Conservation (phyloP, 1,140 invertebrate species). For the Ceratosolen fusciceps region DNA sequence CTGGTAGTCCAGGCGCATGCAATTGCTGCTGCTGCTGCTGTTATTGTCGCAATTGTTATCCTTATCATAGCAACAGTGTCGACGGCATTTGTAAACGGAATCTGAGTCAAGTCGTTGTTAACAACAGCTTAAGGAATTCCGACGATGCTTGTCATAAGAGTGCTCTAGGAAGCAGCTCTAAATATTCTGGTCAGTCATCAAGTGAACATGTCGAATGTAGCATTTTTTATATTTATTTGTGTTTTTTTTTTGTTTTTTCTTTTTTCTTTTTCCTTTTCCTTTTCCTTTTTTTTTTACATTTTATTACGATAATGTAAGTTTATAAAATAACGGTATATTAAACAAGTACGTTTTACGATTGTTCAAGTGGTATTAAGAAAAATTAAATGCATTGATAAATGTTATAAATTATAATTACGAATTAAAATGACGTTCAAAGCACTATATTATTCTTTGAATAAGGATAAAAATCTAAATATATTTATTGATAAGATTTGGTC, state of each 20-base stretch:
- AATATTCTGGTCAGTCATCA: conserved; percentile 8
- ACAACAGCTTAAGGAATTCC: background rate
- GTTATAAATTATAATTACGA: too few relatives aligned
- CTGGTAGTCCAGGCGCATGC: background rate
- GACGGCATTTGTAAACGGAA: background rate
- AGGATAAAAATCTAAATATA: too few relatives aligned
- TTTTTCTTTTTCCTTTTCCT: too few relatives aligned
- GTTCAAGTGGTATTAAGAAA: too few relatives aligned
- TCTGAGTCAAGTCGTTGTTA: conserved; percentile 1
- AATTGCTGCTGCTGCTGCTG: conserved; percentile 36
- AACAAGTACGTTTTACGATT: too few relatives aligned
- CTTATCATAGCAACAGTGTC: conserved; percentile 11
- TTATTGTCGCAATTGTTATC: conserved; percentile 22
- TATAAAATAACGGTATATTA: background rate
- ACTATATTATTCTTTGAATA: too few relatives aligned
- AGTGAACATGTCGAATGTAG: background rate
- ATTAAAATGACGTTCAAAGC: too few relatives aligned
- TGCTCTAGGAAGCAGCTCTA: background rate
- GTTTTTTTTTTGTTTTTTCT: too few relatives aligned
- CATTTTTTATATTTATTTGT: too few relatives aligned
- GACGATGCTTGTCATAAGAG: background rate
- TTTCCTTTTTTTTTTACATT: too few relatives aligned
- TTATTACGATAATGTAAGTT: background rate
- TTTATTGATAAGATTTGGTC: too few relatives aligned
- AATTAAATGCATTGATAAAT: too few relatives aligned